Percentiles rank a stretch among this genome's conserved stretches.
Evolutionary conservation across 2,888 invertebrate genomes (phyloP).

Genomic region (Eueremaeus valkanovi): DNA sequence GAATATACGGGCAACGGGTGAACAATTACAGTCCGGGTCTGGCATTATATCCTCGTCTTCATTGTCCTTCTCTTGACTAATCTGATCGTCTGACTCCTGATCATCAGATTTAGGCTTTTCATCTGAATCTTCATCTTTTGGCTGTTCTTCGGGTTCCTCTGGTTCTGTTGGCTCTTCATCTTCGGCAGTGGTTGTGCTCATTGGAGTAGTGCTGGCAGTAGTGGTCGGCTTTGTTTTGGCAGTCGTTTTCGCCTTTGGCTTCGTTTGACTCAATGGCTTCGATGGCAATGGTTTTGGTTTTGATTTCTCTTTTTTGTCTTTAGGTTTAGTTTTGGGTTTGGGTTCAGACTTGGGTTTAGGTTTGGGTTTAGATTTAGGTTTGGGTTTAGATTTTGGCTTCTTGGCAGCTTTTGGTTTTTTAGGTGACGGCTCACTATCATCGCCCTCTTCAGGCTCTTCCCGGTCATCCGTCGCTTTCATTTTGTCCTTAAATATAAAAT

Average conservation of each 20-base stretch:
- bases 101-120: neutral
- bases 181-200: slow-evolving; percentile 2
- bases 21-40: slow-evolving; percentile 34
- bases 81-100: neutral
- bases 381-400: neutral
- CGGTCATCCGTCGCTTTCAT: neutral
- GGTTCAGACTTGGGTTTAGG: neutral
- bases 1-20: slow-evolving; percentile 31
- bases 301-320: slow-evolving; percentile 3
- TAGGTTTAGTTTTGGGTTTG: slow-evolving; percentile 5
- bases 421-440: neutral
- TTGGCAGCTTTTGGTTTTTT: slow-evolving; percentile 7
- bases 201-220: slow-evolving; percentile 8
- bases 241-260: neutral
- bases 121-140: neutral
- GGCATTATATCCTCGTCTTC: slow-evolving; percentile 5
- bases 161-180: neutral
- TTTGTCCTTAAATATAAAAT: neutral
- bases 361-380: neutral
- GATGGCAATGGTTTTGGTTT: slow-evolving; percentile 1
- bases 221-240: slow-evolving; percentile 27
- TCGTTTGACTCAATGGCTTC: neutral
- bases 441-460: neutral
- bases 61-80: neutral
- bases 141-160: neutral